phyloP scores from a whole-genome alignment of 1,140 invertebrate genomes.

The Brachionus paranguensis region DNA sequence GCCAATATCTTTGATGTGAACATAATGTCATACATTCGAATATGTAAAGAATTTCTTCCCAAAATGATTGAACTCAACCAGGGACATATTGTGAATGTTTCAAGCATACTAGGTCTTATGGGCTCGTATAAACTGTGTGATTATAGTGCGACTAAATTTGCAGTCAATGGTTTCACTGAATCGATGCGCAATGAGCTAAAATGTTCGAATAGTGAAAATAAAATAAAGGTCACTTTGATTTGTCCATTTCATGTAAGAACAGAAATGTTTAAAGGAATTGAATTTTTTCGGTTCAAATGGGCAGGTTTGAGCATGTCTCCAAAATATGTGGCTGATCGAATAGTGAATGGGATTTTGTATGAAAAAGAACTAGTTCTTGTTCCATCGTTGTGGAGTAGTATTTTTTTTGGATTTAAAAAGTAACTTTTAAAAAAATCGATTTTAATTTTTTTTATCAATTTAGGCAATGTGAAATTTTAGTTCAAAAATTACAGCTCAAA shows the following conservation, averaged over 20 bases:
- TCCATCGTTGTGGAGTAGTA: neutral
- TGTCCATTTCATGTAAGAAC: conserved; percentile 19
- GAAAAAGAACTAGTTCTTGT: conserved; percentile 19
- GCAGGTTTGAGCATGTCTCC: neutral
- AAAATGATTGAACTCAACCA: conserved; percentile 15
- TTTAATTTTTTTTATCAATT: neutral
- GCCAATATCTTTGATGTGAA: conserved; percentile 19
- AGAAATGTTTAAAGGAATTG: conserved; percentile 6
- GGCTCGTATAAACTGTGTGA: conserved; percentile 9
- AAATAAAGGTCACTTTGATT: neutral
- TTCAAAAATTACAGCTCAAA: too few species aligned
- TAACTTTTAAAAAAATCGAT: neutral
- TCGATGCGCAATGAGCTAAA: conserved; percentile 8
- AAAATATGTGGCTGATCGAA: neutral
- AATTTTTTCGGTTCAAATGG: conserved; percentile 28
- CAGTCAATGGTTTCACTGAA: conserved; percentile 30
- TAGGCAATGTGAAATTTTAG: too few species aligned
- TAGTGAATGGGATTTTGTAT: conserved; percentile 21
- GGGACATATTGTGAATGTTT: conserved; percentile 24
- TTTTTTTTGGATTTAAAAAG: conserved; percentile 9
- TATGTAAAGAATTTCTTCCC: conserved; percentile 25
- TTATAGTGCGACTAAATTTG: conserved; percentile 36
- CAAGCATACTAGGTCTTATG: conserved; percentile 12
- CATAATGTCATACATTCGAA: neutral
- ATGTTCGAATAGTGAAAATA: neutral